A percentile compares a stretch with the other conserved stretches of the same genome.
Conservation (phyloP, 2,797 vertebrate species). For the Sebastes oblongus region DNA sequence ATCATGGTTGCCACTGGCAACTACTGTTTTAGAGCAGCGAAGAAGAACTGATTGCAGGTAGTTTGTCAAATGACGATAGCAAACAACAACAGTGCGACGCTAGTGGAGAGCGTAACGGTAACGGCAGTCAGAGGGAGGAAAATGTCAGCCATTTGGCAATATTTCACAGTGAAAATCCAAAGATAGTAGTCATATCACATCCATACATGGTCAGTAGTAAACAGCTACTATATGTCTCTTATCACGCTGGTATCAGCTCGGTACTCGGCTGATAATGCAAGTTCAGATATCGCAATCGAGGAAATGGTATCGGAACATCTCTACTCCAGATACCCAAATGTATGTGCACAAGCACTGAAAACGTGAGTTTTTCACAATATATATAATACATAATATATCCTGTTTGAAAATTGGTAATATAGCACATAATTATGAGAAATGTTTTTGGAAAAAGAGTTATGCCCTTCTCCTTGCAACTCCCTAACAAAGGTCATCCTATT, state of each 20-base stretch:
- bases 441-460: not conserved
- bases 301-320: too few relatives aligned
- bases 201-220: not conserved
- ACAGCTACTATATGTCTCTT: not conserved
- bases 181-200: not conserved
- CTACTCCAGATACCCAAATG: not conserved
- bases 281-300: not conserved
- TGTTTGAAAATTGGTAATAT: not conserved
- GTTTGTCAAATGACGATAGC: not conserved
- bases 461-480: slow-evolving; percentile 17
- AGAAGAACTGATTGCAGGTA: not conserved
- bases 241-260: not conserved
- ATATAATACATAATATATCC: not conserved
- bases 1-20: too few relatives aligned
- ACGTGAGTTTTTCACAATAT: not conserved
- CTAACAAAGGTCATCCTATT: slow-evolving; percentile 8
- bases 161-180: not conserved
- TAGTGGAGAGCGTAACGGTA: not conserved
- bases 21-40: too few relatives aligned
- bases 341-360: not conserved
- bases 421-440: not conserved
- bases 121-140: not conserved
- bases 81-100: not conserved
- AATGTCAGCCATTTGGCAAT: not conserved
- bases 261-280: not conserved